Evolutionary conservation across 2,888 invertebrate genomes (phyloP), one percentile per base, ranked within the genome.

Genomic region (Gnatocerus cornutus): DNA sequence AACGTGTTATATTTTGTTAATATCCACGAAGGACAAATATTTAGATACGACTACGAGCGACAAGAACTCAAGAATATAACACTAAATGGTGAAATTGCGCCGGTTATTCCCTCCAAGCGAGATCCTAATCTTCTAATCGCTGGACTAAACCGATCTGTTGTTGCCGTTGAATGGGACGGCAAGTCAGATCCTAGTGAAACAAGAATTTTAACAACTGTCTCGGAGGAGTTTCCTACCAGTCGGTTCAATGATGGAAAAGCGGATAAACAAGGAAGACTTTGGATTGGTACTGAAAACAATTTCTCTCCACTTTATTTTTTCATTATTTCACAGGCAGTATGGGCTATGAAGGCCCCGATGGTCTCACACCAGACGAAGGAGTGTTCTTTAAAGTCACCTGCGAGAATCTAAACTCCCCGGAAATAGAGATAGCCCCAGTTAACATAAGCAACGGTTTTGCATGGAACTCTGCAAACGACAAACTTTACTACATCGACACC

Each of bases 401-500:
- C 67, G 74, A 84, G 1, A 79, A 80, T 43, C 52, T 81, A 12
- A 61, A 75, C 12, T 74, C 79, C 59, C 84, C 84, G 0, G 62
- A 71, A 53, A 71, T 78, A 2, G 76, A 79, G 27, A 76, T 82
- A 12, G 74, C 82, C 1, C 85, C 86, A 4, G 90, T 92, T 13
- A 87, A 88, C 8, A 87, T 93, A n/a, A 93, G 94, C 46, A 95
- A 95, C 78, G 95, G 95, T 0, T 83, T 95, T 4, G 90, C 91
- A 0, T 95, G 94, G 94, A 91, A 90, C 12, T 80, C 85, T 0
- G 90, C 92, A 77, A 89, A 90, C 78, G 87, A 89, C 71, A 89
- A 88, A 76, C 90, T 95, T 87, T 95, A 91, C 83, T 95, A 92
- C 83, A 93, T 93, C 33, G 95, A 95, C 83, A 89, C 93, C 0